Base-by-base conservation (phyloP, 2,888 invertebrate genomes). In the Mylabris sibirica region DNA sequence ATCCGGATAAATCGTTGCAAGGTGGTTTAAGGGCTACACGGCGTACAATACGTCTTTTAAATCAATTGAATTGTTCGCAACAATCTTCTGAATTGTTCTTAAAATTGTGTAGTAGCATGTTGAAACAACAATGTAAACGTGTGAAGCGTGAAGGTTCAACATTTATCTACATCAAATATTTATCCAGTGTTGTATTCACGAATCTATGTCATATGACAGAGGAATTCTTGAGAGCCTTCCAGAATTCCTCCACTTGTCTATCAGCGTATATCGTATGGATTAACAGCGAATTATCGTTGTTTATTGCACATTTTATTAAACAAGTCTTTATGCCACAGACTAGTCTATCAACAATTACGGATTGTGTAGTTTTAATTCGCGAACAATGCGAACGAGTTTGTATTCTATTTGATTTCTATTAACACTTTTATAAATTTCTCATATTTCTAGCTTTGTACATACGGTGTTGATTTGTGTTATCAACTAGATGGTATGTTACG, bases 321-420 rank as follows among this genome's bases (percentile, higher is more conserved):
- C 95, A 97, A 85, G 92, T 97, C 62, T 95, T 98, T 81, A 93
- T 94, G 75, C 95, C 96, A 6, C 96, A 97, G 84, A 93, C 95
- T 65, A 90, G 93, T 9, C 85, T 97, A 77, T 92, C 93, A 72
- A 91, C 92, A 0, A 89, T 97, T 65, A 91, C 96, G 6, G 95
- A 95, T 81, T 96, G 96, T 84, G 93, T 97, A 34, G 90, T 92
- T 71, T 90, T 93, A 78, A 91, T 96, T 30, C 89, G 95, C 77
- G 89, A 88, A 69, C 93, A 94, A 79, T 94, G 93, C 78, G 87
- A 88, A 78, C 87, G 90, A 85, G 89, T 89, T 81, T 76, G 71
- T 74, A 35, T 59, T 4, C 49, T 38, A n/a, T 17, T 66, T 49
- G 61, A 59, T 30, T 30, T 59, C n/a, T 61, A 41, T 35, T 44